Evolutionary conservation across 2,797 vertebrate genomes (phyloP), one percentile per base, ranked within the genome.

Genomic region (Myiotriccus ornatus): DNA sequence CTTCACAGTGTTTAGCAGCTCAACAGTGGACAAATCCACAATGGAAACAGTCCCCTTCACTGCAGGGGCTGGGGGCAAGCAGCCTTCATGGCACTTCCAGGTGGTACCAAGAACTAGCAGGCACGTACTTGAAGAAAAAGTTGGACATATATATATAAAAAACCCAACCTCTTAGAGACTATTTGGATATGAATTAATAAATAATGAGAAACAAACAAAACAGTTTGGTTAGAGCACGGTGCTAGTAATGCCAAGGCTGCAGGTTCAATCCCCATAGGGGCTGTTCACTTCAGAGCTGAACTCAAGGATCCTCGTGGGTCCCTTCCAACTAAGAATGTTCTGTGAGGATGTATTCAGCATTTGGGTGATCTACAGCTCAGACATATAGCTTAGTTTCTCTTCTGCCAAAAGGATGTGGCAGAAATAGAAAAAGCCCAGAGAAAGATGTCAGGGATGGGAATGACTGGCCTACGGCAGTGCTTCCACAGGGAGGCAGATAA

Each of bases 251-350:
- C 43, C 37, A 69, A 1, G 4, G 19, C n/a, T 32, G 28, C 0
- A 2, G 19, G 49, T 69, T 83, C 28, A 76, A 25, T 30, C 49
- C 28, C 49, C 20, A 25, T 6, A 18, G 0, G 1, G 11, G 43
- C 64, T 71, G 55, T n/a, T 34, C n/a, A 44, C n/a, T 67, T 16
- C 41, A 49, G 41, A 63, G 56, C 0, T 60, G 25, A 21, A 53
- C 53, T 74, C 2, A 0, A 5, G 60, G 47, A 53, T 32, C 30
- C 47, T 49, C 28, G 32, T 0, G 1, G 41, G 34, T 68, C 15
- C 22, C 32, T 43, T 68, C 41, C 55, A 68, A 16, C 46, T 82
- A 27, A 14, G 77, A 60, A 32, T 18, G 39, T 34, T 35, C 46
- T 62, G 37, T 14, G 27, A 60, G 12, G 15, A 39, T 56, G 59